Evolutionary conservation across 2,888 invertebrate genomes (phyloP).

Genomic region (Apoda limacodes): DNA sequence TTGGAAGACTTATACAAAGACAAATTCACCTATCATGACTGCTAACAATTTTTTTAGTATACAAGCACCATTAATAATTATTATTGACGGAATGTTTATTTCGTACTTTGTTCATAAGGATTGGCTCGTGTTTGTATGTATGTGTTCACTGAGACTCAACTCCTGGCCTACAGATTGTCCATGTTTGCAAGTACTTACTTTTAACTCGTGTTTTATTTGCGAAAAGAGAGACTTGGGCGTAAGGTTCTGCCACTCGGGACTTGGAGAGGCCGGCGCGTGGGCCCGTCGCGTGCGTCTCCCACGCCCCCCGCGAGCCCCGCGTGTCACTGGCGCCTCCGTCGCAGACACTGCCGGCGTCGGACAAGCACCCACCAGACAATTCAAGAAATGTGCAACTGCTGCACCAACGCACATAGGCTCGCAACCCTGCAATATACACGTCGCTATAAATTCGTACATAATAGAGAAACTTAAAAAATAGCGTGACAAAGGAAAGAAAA

Average conservation of each 20-base stretch:
- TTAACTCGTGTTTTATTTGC: slow-evolving; percentile 85
- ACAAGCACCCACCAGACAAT: slow-evolving; percentile 88
- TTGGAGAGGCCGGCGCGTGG: slow-evolving; percentile 28
- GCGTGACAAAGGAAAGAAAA: no score
- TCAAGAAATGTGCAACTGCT: slow-evolving; percentile 95
- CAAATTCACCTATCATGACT: not conserved
- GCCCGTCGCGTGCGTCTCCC: slow-evolving; percentile 43
- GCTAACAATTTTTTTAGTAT: no score
- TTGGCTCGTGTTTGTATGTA: no score
- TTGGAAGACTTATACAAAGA: no score
- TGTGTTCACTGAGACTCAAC: no score
- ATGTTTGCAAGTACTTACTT: slow-evolving; percentile 29
- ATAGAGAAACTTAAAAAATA: no score
- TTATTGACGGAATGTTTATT: no score
- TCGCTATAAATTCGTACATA: no score
- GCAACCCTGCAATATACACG: slow-evolving; percentile 80
- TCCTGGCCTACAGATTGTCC: no score
- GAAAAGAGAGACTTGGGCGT: slow-evolving; percentile 91
- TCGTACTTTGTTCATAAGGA: no score
- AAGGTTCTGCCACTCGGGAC: slow-evolving; percentile 84
- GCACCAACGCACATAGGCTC: slow-evolving; percentile 92
- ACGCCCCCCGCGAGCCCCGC: slow-evolving; percentile 65
- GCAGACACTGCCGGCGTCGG: slow-evolving; percentile 68
- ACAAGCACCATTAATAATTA: no score
- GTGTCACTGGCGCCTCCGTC: slow-evolving; percentile 31